Conservation (phyloP, 2,797 vertebrate genomes). For the Labeo calbasu region DNA sequence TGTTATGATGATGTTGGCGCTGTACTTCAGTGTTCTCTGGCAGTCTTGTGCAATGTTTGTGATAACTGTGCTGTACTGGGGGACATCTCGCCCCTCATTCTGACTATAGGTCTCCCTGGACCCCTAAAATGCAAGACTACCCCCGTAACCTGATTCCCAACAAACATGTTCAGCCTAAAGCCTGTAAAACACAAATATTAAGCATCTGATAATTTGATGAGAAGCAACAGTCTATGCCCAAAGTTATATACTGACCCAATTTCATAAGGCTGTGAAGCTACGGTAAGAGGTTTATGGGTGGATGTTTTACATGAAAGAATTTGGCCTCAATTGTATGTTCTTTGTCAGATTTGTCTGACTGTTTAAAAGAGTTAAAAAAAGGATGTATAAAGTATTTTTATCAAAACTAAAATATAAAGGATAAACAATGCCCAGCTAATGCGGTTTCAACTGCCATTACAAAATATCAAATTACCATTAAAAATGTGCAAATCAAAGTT, state of each 20-base stretch:
- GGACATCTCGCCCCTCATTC: slow-evolving; percentile 20
- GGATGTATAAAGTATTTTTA: not conserved
- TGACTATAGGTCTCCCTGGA: slow-evolving; percentile 39
- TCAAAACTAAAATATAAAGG: not conserved
- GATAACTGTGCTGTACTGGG: slow-evolving; percentile 23
- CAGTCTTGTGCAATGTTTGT: slow-evolving; percentile 4
- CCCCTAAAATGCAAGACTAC: slow-evolving; percentile 28
- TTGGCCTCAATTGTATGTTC: not conserved
- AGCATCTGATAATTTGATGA: slow-evolving; percentile 57
- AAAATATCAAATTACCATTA: not conserved
- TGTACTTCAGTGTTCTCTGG: slow-evolving; percentile 20
- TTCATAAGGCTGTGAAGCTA: slow-evolving; percentile 29
- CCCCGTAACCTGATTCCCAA: slow-evolving; percentile 48
- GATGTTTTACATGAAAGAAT: not conserved
- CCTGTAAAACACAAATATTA: slow-evolving; percentile 58
- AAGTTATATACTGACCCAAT: slow-evolving; percentile 17
- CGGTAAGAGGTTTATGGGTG: not conserved
- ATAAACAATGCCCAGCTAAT: not conserved
- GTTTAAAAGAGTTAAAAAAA: not conserved
- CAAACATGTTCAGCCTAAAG: slow-evolving; percentile 42
- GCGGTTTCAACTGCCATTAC: not conserved
- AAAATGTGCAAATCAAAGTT: too few relatives aligned
- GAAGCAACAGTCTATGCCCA: slow-evolving; percentile 7
- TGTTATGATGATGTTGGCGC: slow-evolving; percentile 8
- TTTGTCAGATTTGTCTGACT: not conserved